Percentiles rank a stretch among this genome's conserved stretches.
phyloP scores from a whole-genome alignment of 2,113 vertebrate genomes.

The Pygoscelis adeliae region DNA sequence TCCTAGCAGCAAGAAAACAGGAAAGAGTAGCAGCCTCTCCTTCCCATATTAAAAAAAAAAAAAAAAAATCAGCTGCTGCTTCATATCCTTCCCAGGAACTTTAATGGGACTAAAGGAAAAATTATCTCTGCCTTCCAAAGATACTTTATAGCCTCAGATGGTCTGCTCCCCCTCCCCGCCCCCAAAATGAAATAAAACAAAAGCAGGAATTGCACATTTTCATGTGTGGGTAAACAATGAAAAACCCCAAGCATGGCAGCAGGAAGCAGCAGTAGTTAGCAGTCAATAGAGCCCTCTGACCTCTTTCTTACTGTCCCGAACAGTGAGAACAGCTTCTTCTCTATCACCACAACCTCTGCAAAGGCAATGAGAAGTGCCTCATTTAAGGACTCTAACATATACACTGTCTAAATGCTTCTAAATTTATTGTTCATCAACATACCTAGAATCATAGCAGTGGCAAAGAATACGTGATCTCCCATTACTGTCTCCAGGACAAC shows the following conservation, averaged over 20 bases:
- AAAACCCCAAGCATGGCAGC: not conserved
- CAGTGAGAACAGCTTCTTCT: not conserved
- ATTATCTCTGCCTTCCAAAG: not conserved
- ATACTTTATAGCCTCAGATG: not conserved
- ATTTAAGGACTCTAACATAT: not conserved
- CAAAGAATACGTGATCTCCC: not conserved
- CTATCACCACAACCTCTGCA: not conserved
- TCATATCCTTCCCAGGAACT: not conserved
- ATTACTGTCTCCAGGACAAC: not conserved
- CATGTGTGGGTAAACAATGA: slow-evolving; percentile 10
- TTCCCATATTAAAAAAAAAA: not conserved
- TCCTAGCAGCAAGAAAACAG: not conserved
- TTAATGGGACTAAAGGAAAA: not conserved
- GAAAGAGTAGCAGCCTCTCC: not conserved
- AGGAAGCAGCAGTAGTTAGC: slow-evolving; percentile 29
- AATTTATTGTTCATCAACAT: not conserved
- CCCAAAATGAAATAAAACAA: not conserved
- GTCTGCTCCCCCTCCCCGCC: not conserved
- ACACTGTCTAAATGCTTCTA: not conserved
- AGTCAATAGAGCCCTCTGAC: slow-evolving; percentile 1
- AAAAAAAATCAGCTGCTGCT: not conserved
- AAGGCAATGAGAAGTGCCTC: not conserved
- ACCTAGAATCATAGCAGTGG: fast-evolving
- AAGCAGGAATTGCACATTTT: slow-evolving; percentile 51
- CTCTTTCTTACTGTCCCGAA: not conserved